Evolutionary conservation across 2,888 invertebrate genomes (phyloP), one percentile per base, ranked within the genome.

Genomic region (Odontomyia ornata): DNA sequence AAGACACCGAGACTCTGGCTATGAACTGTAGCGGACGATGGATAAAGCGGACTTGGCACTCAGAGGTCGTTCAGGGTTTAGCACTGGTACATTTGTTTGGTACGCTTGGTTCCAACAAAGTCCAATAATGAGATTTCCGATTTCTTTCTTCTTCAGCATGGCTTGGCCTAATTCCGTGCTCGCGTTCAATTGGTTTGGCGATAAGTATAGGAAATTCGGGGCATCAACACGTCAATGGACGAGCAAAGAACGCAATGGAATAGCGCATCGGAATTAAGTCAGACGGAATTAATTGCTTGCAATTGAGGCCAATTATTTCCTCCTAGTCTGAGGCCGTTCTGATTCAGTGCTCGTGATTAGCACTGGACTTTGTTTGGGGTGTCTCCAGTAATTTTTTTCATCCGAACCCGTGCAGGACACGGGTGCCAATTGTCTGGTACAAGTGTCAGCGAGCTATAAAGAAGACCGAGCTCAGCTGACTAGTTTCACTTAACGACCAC

Each of bases 111-210:
- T 60, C 62, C 60, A 62, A 25, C 27, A 46, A 28, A 62, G 52
- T 71, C n/a, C 30, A 23, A 46, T 52, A 76, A 75, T 60, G 71
- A 71, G 76, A 77, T 76, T 77, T 77, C 75, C 43, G 43, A 36
- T 62, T 75, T 43, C 75, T 43, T 60, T 15, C 23, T 18, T 11
- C 43, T 13, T 7, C 36, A 64, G 72, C 72, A 72, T 76, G 76
- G 72, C 64, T 78, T 78, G 78, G 52, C 73, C 76, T 69, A 78
- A 78, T 76, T 78, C 64, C 72, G 64, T 27, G 67, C 75, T 69
- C 60, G 7, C 27, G 60, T 9, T 60, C 73, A 46, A 52, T 30
- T 27, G 60, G 7, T 56, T 56, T 56, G 56, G 18, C 56, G 56
- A 18, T 56, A 11, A 56, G 56, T n/a, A n/a, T 30, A 30, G 21